Evolutionary conservation across 2,797 vertebrate species (phyloP).

Genomic region (Mionectes olivaceus): DNA sequence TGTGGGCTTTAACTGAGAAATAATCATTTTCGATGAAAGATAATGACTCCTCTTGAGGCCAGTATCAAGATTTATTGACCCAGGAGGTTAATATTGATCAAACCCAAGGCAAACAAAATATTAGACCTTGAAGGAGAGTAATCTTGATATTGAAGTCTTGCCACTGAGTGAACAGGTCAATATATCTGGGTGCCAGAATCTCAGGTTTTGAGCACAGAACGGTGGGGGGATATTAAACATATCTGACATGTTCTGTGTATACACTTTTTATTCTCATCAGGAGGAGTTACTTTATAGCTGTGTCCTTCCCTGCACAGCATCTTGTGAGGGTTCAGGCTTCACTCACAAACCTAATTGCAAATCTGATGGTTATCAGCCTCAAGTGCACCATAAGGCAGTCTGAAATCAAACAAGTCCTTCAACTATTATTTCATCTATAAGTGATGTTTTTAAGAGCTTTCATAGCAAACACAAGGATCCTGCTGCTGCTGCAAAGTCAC

Average conservation of each 20-base stretch:
- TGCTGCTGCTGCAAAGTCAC: not conserved
- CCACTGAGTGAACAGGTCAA: constrained; percentile 36
- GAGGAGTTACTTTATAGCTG: not conserved
- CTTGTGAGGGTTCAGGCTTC: not conserved
- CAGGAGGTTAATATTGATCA: constrained; percentile 63
- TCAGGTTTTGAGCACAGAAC: not conserved
- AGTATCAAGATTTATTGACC: constrained; percentile 77
- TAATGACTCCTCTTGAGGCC: constrained; percentile 74
- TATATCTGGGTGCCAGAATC: constrained; percentile 35
- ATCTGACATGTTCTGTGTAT: not conserved
- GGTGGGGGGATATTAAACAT: constrained; percentile 35
- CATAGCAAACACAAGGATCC: not conserved
- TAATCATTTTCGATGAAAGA: constrained; percentile 77
- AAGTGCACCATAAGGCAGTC: not conserved
- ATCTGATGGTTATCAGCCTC: not conserved
- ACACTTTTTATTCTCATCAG: constrained; percentile 20
- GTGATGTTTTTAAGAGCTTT: not conserved
- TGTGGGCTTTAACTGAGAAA: constrained; percentile 74
- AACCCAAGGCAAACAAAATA: constrained; percentile 62
- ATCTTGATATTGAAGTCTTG: constrained; percentile 60
- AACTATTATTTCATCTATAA: not conserved
- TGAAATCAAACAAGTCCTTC: not conserved
- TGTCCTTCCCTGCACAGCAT: not conserved
- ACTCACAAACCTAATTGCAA: not conserved
- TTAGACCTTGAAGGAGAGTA: constrained; percentile 69